A percentile compares a stretch with the other conserved stretches of the same genome.
Evolutionary conservation across 2,888 invertebrate genomes (phyloP).

Genomic region (Drosophila mulleri): DNA sequence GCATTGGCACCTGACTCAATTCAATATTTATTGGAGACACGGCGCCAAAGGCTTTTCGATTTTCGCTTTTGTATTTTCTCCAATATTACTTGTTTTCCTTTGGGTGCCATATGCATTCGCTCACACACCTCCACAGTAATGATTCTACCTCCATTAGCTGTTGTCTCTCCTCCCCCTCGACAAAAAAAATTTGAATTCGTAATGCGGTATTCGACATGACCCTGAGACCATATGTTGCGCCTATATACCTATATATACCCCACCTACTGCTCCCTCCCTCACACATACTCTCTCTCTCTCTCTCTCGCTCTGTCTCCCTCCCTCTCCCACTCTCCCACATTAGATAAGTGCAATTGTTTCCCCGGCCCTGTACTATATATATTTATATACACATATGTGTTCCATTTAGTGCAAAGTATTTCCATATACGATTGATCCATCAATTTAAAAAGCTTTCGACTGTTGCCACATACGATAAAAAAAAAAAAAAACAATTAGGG

Average conservation of each 20-base stretch:
- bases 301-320: too few species aligned
- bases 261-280: background rate
- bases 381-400: constrained; percentile 1
- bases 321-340: background rate
- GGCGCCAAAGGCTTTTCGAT: constrained; percentile 13
- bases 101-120: constrained; percentile 41
- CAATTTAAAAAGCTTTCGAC: constrained; percentile 67
- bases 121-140: constrained; percentile 19
- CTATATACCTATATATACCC: background rate
- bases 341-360: constrained; percentile 51
- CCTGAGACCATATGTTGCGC: constrained; percentile 67
- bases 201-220: constrained; percentile 36
- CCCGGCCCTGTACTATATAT: constrained; percentile 2
- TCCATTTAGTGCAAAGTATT: constrained; percentile 32
- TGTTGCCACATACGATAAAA: constrained; percentile 45
- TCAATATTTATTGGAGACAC: constrained; percentile 53
- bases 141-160: constrained; percentile 14
- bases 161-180: background rate
- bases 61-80: background rate
- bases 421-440: constrained; percentile 55
- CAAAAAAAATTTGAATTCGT: background rate
- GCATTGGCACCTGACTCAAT: constrained; percentile 65
- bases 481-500: constrained; percentile 15
- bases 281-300: too few species aligned
- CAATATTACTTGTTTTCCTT: background rate